Percentiles rank a stretch among this genome's conserved stretches.
Evolutionary conservation across 2,888 invertebrate species (phyloP).

Genomic region (Limenitis camilla): DNA sequence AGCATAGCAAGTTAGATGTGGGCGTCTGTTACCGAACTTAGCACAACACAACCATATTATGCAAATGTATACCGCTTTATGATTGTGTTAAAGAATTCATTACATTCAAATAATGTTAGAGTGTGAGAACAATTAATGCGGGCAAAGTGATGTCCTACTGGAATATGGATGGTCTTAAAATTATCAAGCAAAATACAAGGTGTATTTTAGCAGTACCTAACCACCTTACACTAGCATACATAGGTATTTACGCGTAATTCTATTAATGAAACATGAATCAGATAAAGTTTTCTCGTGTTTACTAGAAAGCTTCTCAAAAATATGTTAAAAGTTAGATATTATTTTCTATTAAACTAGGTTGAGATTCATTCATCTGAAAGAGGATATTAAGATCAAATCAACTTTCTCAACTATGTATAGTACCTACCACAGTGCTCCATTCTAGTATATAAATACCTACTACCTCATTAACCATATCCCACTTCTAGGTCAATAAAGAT

Average conservation of each 20-base stretch:
- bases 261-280: background rate
- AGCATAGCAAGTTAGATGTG: slow-evolving; percentile 14
- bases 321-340: background rate
- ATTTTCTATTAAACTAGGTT: slow-evolving; percentile 4
- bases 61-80: slow-evolving; percentile 14
- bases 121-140: background rate
- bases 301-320: too few relatives aligned
- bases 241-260: too few relatives aligned
- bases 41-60: slow-evolving; percentile 14
- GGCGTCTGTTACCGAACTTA: slow-evolving; percentile 19
- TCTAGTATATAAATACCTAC: slow-evolving; percentile 1
- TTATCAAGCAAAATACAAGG: slow-evolving; percentile 13
- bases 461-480: slow-evolving; percentile 8
- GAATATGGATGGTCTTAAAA: background rate
- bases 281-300: too few relatives aligned
- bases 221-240: too few relatives aligned
- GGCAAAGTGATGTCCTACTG: slow-evolving; percentile 2
- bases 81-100: slow-evolving; percentile 6
- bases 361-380: slow-evolving; percentile 15
- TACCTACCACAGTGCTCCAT: slow-evolving; percentile 5
- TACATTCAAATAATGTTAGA: slow-evolving; percentile 3
- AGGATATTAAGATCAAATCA: slow-evolving; percentile 19
- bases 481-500: slow-evolving; percentile 17
- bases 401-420: slow-evolving; percentile 16
- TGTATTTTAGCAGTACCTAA: slow-evolving; percentile 10